These are phyloP conservation scores for Nymphicus hollandicus DNA, from an alignment of 2,113 vertebrate species.

Conservation along the genomic window DNA sequence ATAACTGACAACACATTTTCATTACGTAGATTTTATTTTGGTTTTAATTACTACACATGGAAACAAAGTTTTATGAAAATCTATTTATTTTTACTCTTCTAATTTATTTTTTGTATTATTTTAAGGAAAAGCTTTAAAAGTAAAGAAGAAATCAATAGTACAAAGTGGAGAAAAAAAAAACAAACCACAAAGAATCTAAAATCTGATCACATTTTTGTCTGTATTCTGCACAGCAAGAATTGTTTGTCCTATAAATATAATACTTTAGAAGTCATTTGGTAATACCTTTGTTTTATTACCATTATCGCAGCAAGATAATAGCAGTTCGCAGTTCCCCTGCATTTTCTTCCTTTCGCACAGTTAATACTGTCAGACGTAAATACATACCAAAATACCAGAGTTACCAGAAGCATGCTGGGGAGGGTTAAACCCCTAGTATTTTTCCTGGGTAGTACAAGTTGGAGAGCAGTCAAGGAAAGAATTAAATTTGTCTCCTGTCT, in stretches of 20 bases:
- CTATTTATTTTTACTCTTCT: neutral
- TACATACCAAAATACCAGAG: neutral
- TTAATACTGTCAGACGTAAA: neutral
- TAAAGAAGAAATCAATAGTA: neutral
- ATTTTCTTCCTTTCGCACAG: neutral
- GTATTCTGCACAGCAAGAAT: neutral
- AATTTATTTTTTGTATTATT: neutral
- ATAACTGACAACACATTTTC: neutral
- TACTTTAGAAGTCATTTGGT: neutral
- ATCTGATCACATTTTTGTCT: neutral
- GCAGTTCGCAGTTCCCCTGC: neutral
- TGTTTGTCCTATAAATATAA: neutral
- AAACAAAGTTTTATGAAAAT: neutral
- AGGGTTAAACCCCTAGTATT: neutral
- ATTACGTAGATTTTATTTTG: neutral
- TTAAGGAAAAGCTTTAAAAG: neutral
- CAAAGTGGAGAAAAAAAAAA: neutral
- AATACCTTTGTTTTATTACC: constrained; percentile 18
- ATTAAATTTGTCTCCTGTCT: neutral
- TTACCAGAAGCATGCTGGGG: neutral
- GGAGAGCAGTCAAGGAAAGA: neutral
- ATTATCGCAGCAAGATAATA: neutral
- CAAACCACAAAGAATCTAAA: neutral
- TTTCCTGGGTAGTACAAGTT: neutral
- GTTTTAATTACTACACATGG: neutral